phyloP scores from a whole-genome alignment of 2,797 vertebrate species.

The Acridotheres tristis region DNA sequence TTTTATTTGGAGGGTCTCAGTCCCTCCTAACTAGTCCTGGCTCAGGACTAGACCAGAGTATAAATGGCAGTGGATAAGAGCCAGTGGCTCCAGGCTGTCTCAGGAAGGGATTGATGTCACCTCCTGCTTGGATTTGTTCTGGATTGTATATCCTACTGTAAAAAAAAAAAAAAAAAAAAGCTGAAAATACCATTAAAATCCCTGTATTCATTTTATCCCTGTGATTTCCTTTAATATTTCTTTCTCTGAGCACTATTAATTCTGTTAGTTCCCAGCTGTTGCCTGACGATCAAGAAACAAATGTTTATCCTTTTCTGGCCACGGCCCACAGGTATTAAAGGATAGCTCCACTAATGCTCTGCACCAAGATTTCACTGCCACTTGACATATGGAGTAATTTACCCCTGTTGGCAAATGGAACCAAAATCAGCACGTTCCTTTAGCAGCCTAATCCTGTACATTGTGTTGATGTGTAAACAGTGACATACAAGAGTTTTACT shows the following conservation, averaged over 20 bases:
- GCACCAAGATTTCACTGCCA: neutral
- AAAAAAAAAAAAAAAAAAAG: neutral
- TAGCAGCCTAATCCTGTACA: neutral
- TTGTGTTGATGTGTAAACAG: neutral
- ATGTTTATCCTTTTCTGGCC: neutral
- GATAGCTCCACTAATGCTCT: neutral
- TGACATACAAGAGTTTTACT: constrained; percentile 8
- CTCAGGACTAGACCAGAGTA: neutral
- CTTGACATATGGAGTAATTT: constrained; percentile 20
- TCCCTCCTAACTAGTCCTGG: neutral
- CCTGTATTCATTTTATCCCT: neutral
- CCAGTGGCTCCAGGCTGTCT: neutral
- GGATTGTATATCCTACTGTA: neutral
- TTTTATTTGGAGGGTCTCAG: neutral
- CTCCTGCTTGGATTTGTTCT: neutral
- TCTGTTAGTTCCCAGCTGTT: constrained; percentile 19
- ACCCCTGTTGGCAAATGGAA: neutral
- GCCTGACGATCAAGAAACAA: neutral
- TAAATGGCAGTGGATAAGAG: neutral
- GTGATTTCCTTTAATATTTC: neutral
- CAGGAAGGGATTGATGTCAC: neutral
- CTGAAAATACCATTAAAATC: neutral
- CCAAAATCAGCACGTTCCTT: neutral
- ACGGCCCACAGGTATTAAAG: neutral
- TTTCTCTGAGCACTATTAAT: neutral